Base-by-base conservation (phyloP, 2,113 vertebrate genomes). In the Zapus hudsonius region DNA sequence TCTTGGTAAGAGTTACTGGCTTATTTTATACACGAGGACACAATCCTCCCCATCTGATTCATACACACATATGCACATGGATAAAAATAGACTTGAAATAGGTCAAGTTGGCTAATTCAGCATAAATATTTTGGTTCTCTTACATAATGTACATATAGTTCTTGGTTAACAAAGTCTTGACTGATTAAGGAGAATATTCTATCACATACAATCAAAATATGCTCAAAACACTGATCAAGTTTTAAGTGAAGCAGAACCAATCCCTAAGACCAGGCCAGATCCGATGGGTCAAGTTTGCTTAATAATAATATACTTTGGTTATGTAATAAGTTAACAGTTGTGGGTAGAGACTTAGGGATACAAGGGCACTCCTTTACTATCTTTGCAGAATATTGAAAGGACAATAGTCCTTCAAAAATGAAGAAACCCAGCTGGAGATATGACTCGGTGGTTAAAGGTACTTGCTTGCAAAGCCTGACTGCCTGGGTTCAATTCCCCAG, bases 371-470 rank as follows among this genome's bases (percentile, higher is more conserved):
- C n/a, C 84, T 70, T 73, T 87, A 47, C 31, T 87, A 20, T 38
- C 70, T 89, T 84, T 66, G 42, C 19, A 55, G 52, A 52, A 52
- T 52, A 70, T 52, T 79, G 5, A 81, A 84, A 90, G 31, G 55
- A 82, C 84, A 76, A 63, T 87, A 84, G 91, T 44, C 72, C 33
- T 75, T 83, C 47, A 3, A 38, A 94, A 66, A 57, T 64, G 64
- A 27, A 87, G 27, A 22, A 66, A 52, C 52, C 52, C 52, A 52
- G 52, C 52, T 52, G 12, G 52, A 52, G 11, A 52, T 10, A 52
- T 52, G 11, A 15, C 6, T 52, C 52, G 16, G 52, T 52, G 52
- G 52, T 15, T 52, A 52, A 52, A 52, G 52, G 52, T 15, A 15
- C 52, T 52, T 52, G 52, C 52, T 52, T 52, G 52, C 52, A 52